Base-by-base conservation (phyloP, 2,888 invertebrate species). In the Drosophila paramelanica region DNA sequence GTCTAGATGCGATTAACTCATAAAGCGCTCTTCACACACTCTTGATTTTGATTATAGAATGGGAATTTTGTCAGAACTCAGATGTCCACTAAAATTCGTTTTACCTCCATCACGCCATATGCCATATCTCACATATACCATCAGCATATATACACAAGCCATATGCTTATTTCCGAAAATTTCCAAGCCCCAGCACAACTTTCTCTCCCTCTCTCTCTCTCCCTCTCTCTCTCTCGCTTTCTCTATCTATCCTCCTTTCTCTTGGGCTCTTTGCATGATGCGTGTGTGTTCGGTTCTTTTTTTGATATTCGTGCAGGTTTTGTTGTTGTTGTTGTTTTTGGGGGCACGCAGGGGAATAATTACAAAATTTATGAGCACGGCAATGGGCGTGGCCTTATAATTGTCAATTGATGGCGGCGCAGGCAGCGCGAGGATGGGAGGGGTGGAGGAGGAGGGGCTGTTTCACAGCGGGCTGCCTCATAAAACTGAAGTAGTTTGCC, bases 301-400 rank as follows among this genome's bases (percentile, higher is more conserved):
- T 55, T 33, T 68, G 41, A 62, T 53, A 47, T 53, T 46, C 41
- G 23, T 42, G 61, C n/a, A 36, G 50, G 13, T 49, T 52, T 55
- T 49, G 45, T 42, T 45, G 42, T 49, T 53, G 42, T 36, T 58
- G 25, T 27, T 58, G 27, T 73, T 81, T 82, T 45, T 56, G 17
- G 61, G 70, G 59, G 68, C 82, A 84, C 83, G 84, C 85, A 81
- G 83, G 85, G 83, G 81, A 81, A 84, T 84, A 84, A 84, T 84
- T 84, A 84, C 83, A 85, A 83, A 82, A 85, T 84, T 83, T 84
- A 84, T 85, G 85, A 81, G 85, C 83, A 83, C 85, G 83, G 71
- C 79, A 84, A 81, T 70, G 85, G 83, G 83, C 83, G 83, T 84
- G 83, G 71, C 73, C 79, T 82, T 79, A 84, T 84, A 84, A 84